Conservation (phyloP, 2,888 invertebrate species). For the Tricholauxania praeusta region DNA sequence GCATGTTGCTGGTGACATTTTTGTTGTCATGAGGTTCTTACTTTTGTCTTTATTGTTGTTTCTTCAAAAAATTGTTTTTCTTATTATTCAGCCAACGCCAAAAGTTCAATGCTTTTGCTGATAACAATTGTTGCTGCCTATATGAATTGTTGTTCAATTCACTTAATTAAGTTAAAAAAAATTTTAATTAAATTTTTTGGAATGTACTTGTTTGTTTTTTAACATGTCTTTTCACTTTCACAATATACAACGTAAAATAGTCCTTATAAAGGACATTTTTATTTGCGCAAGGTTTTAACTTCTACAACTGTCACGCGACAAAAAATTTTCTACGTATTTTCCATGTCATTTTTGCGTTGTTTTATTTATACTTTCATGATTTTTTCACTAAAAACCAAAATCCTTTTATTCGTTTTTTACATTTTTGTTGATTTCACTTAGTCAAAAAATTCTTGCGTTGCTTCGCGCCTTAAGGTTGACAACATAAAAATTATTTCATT, state of each 20-base stretch:
- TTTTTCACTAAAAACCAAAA: not conserved
- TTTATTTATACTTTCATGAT: slow-evolving; percentile 4
- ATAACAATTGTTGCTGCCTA: slow-evolving; percentile 38
- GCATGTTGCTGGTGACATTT: slow-evolving; percentile 49
- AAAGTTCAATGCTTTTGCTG: slow-evolving; percentile 51
- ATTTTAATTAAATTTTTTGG: slow-evolving; percentile 1
- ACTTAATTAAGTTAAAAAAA: slow-evolving; percentile 17
- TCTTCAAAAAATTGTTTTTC: slow-evolving; percentile 10
- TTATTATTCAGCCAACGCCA: slow-evolving; percentile 19
- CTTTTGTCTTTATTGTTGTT: slow-evolving; percentile 17
- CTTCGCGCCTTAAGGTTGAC: slow-evolving; percentile 13
- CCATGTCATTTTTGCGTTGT: slow-evolving; percentile 57
- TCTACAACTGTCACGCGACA: slow-evolving; percentile 46
- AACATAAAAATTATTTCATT: not conserved
- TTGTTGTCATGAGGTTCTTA: slow-evolving; percentile 36
- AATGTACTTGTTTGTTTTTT: not conserved
- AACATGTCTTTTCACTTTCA: not conserved
- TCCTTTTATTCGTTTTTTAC: slow-evolving; percentile 3
- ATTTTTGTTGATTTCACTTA: slow-evolving; percentile 1
- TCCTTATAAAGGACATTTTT: no score
- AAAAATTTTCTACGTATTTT: slow-evolving; percentile 59
- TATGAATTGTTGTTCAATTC: not conserved
- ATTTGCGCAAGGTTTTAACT: not conserved
- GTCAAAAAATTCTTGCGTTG: slow-evolving; percentile 3
- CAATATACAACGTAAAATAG: no score